These are phyloP conservation scores for Pheosia gnoma DNA, from an alignment of 2,888 invertebrate species.

Conservation along the genomic window DNA sequence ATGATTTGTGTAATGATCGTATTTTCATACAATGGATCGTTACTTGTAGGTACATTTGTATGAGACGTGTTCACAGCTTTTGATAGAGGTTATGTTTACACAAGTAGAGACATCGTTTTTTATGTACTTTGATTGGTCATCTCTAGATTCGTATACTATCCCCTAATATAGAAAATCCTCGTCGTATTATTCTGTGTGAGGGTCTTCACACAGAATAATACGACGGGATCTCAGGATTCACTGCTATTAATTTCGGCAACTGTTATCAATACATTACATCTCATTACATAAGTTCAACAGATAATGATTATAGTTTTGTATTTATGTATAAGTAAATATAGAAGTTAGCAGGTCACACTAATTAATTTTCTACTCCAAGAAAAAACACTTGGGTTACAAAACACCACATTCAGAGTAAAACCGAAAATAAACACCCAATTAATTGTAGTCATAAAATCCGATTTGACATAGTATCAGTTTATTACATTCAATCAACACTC, in stretches of 20 bases:
- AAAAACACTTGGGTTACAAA: too few species aligned
- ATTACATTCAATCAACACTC: slow-evolving; percentile 1
- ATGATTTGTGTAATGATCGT: slow-evolving; percentile 26
- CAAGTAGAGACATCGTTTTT: slow-evolving; percentile 11
- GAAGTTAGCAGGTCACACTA: too few species aligned
- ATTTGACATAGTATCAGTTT: slow-evolving; percentile 4
- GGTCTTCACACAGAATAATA: too few species aligned
- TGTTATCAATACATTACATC: background rate
- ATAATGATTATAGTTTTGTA: too few species aligned
- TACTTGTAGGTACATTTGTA: slow-evolving; percentile 17
- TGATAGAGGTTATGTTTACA: slow-evolving; percentile 18
- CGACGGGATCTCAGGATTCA: background rate
- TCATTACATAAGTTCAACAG: background rate
- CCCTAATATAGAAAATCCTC: too few species aligned
- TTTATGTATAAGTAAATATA: background rate
- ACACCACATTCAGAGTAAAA: background rate
- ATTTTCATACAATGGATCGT: slow-evolving; percentile 45
- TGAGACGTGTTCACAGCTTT: slow-evolving; percentile 21
- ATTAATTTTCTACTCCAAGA: too few species aligned
- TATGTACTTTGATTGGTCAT: background rate
- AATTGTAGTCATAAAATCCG: background rate
- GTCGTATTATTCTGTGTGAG: background rate
- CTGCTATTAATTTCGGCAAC: background rate
- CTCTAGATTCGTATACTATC: too few species aligned
- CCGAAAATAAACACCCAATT: background rate